phyloP scores from a whole-genome alignment of 2,888 invertebrate genomes.

The Cartodere bifasciata region DNA sequence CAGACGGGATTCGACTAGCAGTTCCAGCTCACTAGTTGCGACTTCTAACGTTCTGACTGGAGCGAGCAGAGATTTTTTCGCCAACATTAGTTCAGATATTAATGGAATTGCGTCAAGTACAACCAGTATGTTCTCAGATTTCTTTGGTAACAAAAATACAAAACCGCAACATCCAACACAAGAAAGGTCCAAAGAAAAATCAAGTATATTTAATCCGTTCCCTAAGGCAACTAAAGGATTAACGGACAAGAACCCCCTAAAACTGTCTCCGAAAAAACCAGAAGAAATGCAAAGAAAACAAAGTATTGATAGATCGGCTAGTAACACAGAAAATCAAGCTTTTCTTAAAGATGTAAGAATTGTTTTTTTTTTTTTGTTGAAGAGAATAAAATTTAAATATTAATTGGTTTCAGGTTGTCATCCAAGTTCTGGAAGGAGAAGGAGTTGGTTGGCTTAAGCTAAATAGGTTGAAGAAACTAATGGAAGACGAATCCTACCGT shows the following conservation, averaged over 20 bases:
- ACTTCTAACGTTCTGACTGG: constrained; percentile 45
- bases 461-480: constrained; percentile 82
- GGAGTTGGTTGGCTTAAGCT: constrained; percentile 95
- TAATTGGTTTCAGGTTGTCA: constrained; percentile 47
- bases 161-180: constrained; percentile 28
- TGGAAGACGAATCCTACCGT: constrained; percentile 98
- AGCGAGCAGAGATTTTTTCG: constrained; percentile 72
- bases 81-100: constrained; percentile 83
- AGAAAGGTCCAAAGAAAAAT: constrained; percentile 30
- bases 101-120: constrained; percentile 89
- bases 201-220: constrained; percentile 55
- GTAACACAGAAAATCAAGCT: constrained; percentile 82
- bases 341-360: constrained; percentile 84
- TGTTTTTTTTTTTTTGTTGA: neutral
- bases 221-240: constrained; percentile 69
- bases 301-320: constrained; percentile 56
- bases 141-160: constrained; percentile 76
- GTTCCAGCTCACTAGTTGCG: constrained; percentile 48
- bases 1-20: constrained; percentile 44
- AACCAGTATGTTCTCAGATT: constrained; percentile 85
- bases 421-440: constrained; percentile 77
- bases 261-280: constrained; percentile 58
- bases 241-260: constrained; percentile 78
- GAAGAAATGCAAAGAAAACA: constrained; percentile 57
- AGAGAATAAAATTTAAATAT: constrained; percentile 1